A percentile compares a stretch with the other conserved stretches of the same genome.
Conservation (phyloP, 2,888 invertebrate genomes). For the Drosophila helvetica region DNA sequence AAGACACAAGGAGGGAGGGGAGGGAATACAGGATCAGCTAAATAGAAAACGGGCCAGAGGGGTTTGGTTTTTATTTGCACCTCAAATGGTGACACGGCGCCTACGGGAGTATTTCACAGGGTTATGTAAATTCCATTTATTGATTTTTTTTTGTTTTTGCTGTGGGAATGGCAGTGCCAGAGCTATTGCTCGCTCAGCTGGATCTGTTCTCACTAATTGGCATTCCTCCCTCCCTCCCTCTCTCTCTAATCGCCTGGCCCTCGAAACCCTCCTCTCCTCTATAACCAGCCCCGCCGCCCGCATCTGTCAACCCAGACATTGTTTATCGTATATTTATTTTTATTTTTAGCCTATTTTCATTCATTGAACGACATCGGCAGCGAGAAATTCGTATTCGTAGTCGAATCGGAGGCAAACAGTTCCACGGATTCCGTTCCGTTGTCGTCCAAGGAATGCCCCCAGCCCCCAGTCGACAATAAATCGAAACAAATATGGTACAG, state of each 20-base stretch:
- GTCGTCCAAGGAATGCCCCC: conserved; percentile 23
- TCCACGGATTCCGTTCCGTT: conserved; percentile 25
- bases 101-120: conserved; percentile 2
- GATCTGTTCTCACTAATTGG: conserved; percentile 36
- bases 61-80: conserved; percentile 20
- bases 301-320: conserved; percentile 44
- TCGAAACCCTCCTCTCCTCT: conserved; percentile 8
- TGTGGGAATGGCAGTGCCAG: conserved; percentile 16
- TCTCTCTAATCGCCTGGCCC: conserved; percentile 12
- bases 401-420: conserved; percentile 6
- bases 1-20: too few relatives aligned
- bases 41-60: not conserved
- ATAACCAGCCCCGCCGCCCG: conserved; percentile 33
- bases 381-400: conserved; percentile 28
- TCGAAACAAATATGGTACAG: conserved; percentile 24
- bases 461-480: conserved; percentile 13
- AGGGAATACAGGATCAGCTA: too few relatives aligned
- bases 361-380: conserved; percentile 38
- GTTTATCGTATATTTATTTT: conserved; percentile 37
- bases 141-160: not conserved
- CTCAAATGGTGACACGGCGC: not conserved
- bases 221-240: conserved; percentile 20
- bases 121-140: conserved; percentile 32
- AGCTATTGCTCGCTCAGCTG: conserved; percentile 27
- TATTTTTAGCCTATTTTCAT: conserved; percentile 47